Evolutionary conservation across 2,888 invertebrate species (phyloP), one percentile per base, ranked within the genome.

Genomic region (Rotaria sp.): DNA sequence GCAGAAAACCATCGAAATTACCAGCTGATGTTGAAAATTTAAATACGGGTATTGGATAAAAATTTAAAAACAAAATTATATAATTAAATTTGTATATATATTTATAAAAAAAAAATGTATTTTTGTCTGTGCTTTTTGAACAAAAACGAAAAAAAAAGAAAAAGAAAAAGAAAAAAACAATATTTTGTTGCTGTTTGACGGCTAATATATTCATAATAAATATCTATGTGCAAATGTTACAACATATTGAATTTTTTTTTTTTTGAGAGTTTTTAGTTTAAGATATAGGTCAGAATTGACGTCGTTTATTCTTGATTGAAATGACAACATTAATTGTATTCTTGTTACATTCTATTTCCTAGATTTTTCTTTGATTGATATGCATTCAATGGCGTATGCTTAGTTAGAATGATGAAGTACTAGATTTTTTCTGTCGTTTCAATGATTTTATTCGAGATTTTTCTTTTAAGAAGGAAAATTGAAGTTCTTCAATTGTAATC

Each of bases 141-240:
- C n/a, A 30, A 30, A 59, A 57, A n/a, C n/a, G 13, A n/a, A 10
- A n/a, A 1, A 1, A n/a, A 50, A 50, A 50, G 11, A 5, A 50
- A 50, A 50, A 45, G 11, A n/a, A 59, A 59, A 30, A n/a, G n/a
- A 30, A 26, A 59, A 8, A 55, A 21, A 26, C 2, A 55, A 59
- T 59, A 59, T 59, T 59, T 59, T 59, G 67, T 35, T 67, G 67
- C 67, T 67, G 67, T 67, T 67, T 30, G 67, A 67, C 67, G 67
- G 67, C 67, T 38, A 67, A 67, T 67, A 67, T 21, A 35, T 67
- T 21, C 38, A 67, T 67, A 67, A 59, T 11, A 59, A 18, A 67
- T 67, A 21, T 67, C 18, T 24, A 24, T 55, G 26, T 55, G 26
- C 24, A 55, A 55, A 55, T 55, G 1, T 55, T 55, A 55, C 2